A percentile compares a stretch with the other conserved stretches of the same genome.
These are phyloP conservation scores for Petrocephalus schoutedeni DNA, from an alignment of 2,797 vertebrate species.

Conservation along the genomic window DNA sequence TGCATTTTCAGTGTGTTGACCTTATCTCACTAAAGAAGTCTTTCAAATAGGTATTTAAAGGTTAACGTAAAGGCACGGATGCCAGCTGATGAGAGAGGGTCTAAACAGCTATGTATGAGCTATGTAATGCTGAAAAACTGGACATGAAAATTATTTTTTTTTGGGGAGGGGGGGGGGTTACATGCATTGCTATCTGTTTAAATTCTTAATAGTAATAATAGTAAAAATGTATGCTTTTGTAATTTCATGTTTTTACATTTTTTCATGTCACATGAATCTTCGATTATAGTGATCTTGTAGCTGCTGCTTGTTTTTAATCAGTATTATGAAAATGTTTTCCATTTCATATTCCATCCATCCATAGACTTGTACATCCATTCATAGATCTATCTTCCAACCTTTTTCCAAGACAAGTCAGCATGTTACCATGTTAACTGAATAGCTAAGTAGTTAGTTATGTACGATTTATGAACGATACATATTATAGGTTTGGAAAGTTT, in stretches of 20 bases:
- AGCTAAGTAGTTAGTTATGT: not conserved
- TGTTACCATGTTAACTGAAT: not conserved
- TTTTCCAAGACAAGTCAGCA: not conserved
- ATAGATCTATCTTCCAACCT: not conserved
- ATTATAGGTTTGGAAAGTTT: not conserved
- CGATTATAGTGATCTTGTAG: not conserved
- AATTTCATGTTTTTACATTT: not conserved
- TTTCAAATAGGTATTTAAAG: constrained; percentile 7
- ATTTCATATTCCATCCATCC: not conserved
- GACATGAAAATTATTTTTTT: not conserved
- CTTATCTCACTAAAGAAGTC: not conserved
- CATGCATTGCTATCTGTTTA: not conserved
- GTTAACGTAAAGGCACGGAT: not conserved
- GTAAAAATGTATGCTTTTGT: not conserved
- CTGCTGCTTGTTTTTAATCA: not conserved
- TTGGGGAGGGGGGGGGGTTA: not conserved
- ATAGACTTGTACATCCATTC: not conserved
- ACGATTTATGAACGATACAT: not conserved
- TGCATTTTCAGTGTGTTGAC: not conserved
- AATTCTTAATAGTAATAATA: not conserved
- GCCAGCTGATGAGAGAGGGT: not conserved
- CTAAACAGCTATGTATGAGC: not conserved
- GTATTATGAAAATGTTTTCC: not conserved
- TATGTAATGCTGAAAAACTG: not conserved
- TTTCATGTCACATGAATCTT: not conserved